Conservation (phyloP, 2,113 vertebrate species). For the Todiramphus chloris region DNA sequence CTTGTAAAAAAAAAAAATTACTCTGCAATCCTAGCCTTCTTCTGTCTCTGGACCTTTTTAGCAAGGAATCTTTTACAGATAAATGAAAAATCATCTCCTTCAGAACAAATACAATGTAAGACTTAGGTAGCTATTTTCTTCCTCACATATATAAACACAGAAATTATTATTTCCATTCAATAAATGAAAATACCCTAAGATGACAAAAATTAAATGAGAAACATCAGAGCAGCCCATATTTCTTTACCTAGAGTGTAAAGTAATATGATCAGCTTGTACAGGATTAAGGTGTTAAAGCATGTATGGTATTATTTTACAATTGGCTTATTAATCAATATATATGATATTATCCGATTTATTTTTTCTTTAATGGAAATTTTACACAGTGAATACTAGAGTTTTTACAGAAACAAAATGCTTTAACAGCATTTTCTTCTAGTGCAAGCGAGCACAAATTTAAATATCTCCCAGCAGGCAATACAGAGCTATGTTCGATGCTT, state of each 20-base stretch:
- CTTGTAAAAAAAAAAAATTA: not conserved
- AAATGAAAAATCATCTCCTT: not conserved
- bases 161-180: not conserved
- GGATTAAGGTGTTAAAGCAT: not conserved
- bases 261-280: not conserved
- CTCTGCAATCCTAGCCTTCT: not conserved
- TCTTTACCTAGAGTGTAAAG: not conserved
- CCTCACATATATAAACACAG: not conserved
- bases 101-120: not conserved
- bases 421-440: slow-evolving; percentile 69
- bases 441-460: slow-evolving; percentile 79
- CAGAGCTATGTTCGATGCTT: slow-evolving; percentile 38
- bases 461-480: slow-evolving; percentile 67
- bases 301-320: not conserved
- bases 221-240: not conserved
- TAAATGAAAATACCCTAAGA: not conserved
- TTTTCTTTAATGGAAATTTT: not conserved
- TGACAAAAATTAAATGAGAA: not conserved
- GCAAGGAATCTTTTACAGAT: not conserved
- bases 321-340: not conserved
- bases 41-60: not conserved
- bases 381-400: not conserved
- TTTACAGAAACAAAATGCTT: slow-evolving; percentile 40
- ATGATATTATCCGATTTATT: rapidly evolving
- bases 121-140: not conserved